phyloP scores from a whole-genome alignment of 2,888 invertebrate species.

The Drosophila fulvimacula region DNA sequence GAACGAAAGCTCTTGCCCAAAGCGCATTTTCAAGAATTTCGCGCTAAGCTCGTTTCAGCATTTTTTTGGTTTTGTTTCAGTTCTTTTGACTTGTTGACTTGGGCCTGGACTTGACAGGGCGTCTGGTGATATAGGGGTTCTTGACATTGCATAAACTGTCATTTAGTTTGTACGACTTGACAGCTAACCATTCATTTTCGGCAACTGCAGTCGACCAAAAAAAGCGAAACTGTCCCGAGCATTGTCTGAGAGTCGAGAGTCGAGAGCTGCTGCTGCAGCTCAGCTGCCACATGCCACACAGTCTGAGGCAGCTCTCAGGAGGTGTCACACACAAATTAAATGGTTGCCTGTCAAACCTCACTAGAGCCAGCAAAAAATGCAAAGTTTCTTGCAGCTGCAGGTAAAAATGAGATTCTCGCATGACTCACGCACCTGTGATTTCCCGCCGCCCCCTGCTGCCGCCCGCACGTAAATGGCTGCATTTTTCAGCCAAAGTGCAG shows the following conservation, averaged over 20 bases:
- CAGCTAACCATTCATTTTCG: conserved; percentile 73
- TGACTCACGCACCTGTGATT: conserved; percentile 67
- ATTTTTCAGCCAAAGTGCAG: conserved; percentile 74
- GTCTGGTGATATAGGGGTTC: conserved; percentile 41
- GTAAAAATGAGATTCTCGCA: conserved; percentile 63
- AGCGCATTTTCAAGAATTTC: conserved; percentile 49
- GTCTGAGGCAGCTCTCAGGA: conserved; percentile 30
- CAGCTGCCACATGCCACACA: conserved; percentile 21
- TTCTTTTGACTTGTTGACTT: conserved; percentile 57
- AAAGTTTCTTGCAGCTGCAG: conserved; percentile 12
- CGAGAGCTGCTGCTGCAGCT: conserved; percentile 20
- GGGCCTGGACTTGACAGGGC: conserved; percentile 46
- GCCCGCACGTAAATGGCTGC: conserved; percentile 54
- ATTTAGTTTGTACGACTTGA: conserved; percentile 75
- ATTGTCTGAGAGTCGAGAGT: conserved; percentile 13
- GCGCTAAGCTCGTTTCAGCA: conserved; percentile 28
- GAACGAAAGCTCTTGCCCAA: not conserved
- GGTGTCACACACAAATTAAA: conserved; percentile 67
- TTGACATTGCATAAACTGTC: conserved; percentile 74
- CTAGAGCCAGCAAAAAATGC: not conserved
- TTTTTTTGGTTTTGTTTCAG: conserved; percentile 11
- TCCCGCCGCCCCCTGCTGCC: not conserved
- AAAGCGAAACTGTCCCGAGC: conserved; percentile 26
- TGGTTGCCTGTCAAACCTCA: conserved; percentile 47
- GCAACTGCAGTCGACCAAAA: conserved; percentile 23